Base-by-base conservation (phyloP, 2,888 invertebrate genomes). In the Ptilodon capucinus region DNA sequence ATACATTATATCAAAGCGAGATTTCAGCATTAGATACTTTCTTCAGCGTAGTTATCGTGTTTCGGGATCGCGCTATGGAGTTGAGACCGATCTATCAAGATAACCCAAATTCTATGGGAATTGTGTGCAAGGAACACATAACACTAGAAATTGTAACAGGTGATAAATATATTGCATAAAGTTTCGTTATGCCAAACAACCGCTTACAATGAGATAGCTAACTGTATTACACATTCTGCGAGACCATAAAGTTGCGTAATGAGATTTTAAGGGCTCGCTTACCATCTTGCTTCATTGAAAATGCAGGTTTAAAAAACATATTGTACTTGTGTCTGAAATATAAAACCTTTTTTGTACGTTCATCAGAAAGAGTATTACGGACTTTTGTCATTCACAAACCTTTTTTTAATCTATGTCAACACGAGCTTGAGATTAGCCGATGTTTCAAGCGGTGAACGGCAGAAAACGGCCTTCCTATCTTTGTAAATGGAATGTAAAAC, bases 91-190 rank as follows among this genome's bases (percentile, higher is more conserved):
- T 90, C 81, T 76, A 86, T 90, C 88, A 91, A 83, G 90, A 91
- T 91, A 90, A 84, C 90, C 90, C 72, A 76, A 79, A 85, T 88
- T 75, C 74, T 70, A 79, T 79, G 81, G 81, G 85, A 84, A 79
- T 58, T 71, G 74, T 81, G 69, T 75, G 64, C 62, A 53, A 65
- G 71, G 74, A 74, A 74, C 73, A 75, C 65, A 72, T 67, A 72
- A 43, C 57, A 63, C 41, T 58, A 44, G 44, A 62, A 56, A 52
- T 42, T 50, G 9, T 53, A 40, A 40, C 48, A 54, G 50, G 46
- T 64, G 58, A 62, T 51, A 65, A 65, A 71, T 60, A 69, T 62
- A 75, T 72, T 73, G 58, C 74, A 57, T 51, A 54, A 56, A 61
- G 40, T 52, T 57, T 41, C 41, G 25, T 45, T 18, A 40, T 45